Conservation (phyloP, 2,888 invertebrate species). For the Gonocerus acuteangulatus region DNA sequence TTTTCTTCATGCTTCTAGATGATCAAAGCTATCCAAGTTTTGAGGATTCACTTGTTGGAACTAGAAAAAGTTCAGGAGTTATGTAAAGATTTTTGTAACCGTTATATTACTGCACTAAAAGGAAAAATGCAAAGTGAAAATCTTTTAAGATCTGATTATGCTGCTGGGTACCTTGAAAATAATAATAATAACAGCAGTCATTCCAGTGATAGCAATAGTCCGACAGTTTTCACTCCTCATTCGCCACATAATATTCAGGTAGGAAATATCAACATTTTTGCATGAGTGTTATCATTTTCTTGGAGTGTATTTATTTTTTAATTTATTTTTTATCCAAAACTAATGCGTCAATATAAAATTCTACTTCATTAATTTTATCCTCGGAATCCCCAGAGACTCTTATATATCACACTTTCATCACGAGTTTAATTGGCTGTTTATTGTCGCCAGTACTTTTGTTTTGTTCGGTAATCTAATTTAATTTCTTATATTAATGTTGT, state of each 20-base stretch:
- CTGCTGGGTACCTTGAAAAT: slow-evolving; percentile 43
- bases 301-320: too few relatives aligned
- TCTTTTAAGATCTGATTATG: slow-evolving; percentile 70
- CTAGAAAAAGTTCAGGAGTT: slow-evolving; percentile 90
- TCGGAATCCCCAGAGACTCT: too few relatives aligned
- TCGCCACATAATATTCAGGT: slow-evolving; percentile 41
- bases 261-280: slow-evolving; percentile 6
- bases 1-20: slow-evolving; percentile 59
- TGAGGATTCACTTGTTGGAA: slow-evolving; percentile 84
- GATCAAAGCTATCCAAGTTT: slow-evolving; percentile 81
- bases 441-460: too few relatives aligned
- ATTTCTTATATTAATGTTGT: too few relatives aligned
- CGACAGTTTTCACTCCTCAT: slow-evolving; percentile 39
- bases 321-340: too few relatives aligned
- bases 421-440: too few relatives aligned
- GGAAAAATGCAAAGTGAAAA: slow-evolving; percentile 87
- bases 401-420: too few relatives aligned
- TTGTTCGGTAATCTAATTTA: too few relatives aligned
- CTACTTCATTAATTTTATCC: too few relatives aligned
- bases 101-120: slow-evolving; percentile 85
- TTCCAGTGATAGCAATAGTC: slow-evolving; percentile 40
- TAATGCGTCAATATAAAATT: too few relatives aligned
- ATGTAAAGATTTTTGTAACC: slow-evolving; percentile 88
- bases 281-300: too few relatives aligned
- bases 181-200: slow-evolving; percentile 40